Evolutionary conservation across 2,797 vertebrate genomes (phyloP).

Genomic region (Parambassis ranga): DNA sequence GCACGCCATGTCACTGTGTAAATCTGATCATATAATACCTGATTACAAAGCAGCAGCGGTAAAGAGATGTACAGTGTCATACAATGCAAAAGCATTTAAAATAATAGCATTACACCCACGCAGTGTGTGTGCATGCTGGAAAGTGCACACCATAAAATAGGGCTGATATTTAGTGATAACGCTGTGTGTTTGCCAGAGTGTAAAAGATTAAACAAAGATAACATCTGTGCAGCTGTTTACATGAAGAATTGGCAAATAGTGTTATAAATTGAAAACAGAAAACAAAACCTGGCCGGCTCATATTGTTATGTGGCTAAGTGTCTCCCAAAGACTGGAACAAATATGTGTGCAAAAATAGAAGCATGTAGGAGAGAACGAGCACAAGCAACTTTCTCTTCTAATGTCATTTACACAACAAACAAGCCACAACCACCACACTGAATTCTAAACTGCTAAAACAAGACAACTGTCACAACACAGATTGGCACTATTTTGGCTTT

Average conservation of each 20-base stretch:
- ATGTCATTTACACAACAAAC: not conserved
- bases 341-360: conserved; percentile 14
- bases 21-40: conserved; percentile 6
- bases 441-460: not conserved
- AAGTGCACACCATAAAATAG: not conserved
- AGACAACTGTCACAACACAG: not conserved
- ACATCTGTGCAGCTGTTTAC: conserved; percentile 7
- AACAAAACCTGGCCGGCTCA: conserved; percentile 8
- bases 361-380: not conserved
- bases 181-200: not conserved
- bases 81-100: conserved; percentile 1
- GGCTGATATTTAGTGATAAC: not conserved
- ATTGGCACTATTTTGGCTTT: not conserved
- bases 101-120: not conserved
- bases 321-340: not conserved
- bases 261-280: conserved; percentile 2
- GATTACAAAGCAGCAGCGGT: not conserved
- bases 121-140: not conserved
- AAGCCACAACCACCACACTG: not conserved
- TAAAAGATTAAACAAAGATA: not conserved
- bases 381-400: not conserved
- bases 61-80: not conserved
- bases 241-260: not conserved
- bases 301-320: not conserved
- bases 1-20: not conserved